Percentiles rank a stretch among this genome's conserved stretches.
Conservation (phyloP, 2,888 invertebrate genomes). For the Drosophila pegasa region DNA sequence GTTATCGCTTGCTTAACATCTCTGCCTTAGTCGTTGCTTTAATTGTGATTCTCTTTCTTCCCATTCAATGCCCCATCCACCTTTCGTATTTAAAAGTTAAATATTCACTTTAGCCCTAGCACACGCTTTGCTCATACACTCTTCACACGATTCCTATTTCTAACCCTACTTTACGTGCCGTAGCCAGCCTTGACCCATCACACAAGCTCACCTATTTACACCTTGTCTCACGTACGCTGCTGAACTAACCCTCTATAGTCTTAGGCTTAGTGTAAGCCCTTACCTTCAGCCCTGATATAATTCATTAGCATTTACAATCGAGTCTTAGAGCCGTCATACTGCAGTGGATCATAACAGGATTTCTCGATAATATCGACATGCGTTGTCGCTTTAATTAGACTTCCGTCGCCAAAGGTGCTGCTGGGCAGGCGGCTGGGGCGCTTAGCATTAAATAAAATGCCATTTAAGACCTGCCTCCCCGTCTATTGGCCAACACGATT, state of each 20-base stretch:
- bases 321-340: constrained; percentile 16
- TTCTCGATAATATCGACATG: constrained; percentile 43
- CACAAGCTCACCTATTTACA: neutral
- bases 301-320: constrained; percentile 31
- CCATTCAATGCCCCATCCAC: neutral
- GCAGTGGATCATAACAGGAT: constrained; percentile 32
- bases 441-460: constrained; percentile 70
- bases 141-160: neutral
- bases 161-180: neutral
- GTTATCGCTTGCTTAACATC: neutral
- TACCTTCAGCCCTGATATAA: constrained; percentile 29
- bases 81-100: neutral
- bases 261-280: neutral
- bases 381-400: constrained; percentile 53
- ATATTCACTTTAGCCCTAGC: neutral
- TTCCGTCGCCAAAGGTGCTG: neutral
- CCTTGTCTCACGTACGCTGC: neutral
- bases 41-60: neutral
- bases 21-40: neutral
- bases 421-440: constrained; percentile 13
- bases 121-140: neutral
- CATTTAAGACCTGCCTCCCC: constrained; percentile 62
- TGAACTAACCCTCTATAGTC: neutral
- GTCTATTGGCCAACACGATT: constrained; percentile 47
- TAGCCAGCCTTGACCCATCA: neutral